Base-by-base conservation (phyloP, 2,888 invertebrate species). In the Sphaerophoria rueppellii region DNA sequence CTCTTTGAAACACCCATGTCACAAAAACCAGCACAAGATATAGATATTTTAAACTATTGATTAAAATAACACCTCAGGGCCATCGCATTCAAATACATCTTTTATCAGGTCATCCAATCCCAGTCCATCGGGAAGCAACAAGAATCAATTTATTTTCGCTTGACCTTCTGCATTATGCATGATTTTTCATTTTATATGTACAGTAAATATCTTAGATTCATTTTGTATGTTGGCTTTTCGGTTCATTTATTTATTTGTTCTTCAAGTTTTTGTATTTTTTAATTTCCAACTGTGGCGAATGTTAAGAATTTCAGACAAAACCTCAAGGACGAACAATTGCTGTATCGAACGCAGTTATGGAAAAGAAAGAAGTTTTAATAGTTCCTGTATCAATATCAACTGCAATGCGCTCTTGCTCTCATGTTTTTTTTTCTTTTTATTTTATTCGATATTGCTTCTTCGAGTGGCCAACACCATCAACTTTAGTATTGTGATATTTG, bases 131-230 rank as follows among this genome's bases (percentile, higher is more conserved):
- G 40, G 54, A 54, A 50, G 79, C 43, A 52, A 58, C 72, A 65
- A 69, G 48, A 69, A 54, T 58, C 70, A 63, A 54, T 54, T 55
- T 43, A 65, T n/a, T 73, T 14, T 6, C 70, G 50, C 69, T 80
- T 75, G 70, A 70, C 80, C 80, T 80, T 70, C 58, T 69, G 43
- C 61, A 80, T 75, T 70, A 75, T 70, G 63, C 32, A 73, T 74
- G 61, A 54, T 24, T 72, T 52, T 43, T 34, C 40, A 54, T 0
- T 54, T 54, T 16, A 54, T 34, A 46, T 32, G 4, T 6, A n/a
- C 4, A 14, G 9, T 7, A 12, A n/a, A 11, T 60, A 4, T 24
- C 14, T 40, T 9, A 6, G 3, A 14, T 6, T 32, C 7, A 32
- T 14, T 7, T 2, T 60, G 6, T 43, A 32, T 48, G 14, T 14